Base-by-base conservation (phyloP, 2,113 vertebrate genomes). In the Cichladusa arquata region DNA sequence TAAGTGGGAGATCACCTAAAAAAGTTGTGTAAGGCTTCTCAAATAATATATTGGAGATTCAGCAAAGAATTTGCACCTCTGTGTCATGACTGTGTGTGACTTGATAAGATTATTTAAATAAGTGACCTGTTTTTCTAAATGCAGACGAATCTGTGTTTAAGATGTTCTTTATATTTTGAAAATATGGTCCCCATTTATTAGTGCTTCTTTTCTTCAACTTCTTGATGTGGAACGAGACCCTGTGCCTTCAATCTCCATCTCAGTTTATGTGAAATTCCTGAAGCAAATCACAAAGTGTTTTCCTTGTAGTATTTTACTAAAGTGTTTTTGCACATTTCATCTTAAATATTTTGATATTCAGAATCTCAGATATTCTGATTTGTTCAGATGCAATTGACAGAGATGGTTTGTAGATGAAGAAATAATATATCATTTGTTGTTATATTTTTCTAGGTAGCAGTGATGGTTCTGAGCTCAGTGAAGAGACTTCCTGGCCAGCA, bases 401-500 rank as follows among this genome's bases (percentile, higher is more conserved):
- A 85, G 9, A 3, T 79, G n/a, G 28, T 47, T 34, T 76, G 31
- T 56, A 61, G 73, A 14, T 61, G 29, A 40, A 72, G 31, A 79
- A 93, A 77, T 88, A 50, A 76, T 42, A 3, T 47, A 7, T 72
- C 16, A 2, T 64, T 72, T 38, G 1, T 90, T 97, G 25, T 97
- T 67, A 23, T 24, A 3, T 78, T 83, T 91, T 79, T 97, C 42
- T 96, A 99, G 99, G 99, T 93, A 99, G 99, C 97, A 99, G 99
- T 69, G 99, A 99, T 95, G 99, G 99, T 72, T 99, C 99, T 33
- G 99, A 99, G 85, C 98, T 99, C 96, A 99, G 99, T 95, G 99
- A 99, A 94, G 99, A 99, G 92, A 99, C 99, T 91, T 99, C 99
- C 6, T 99, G 99, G 99, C 99, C 99, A 62, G 99, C 99, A 23